Conservation (phyloP, 2,113 vertebrate genomes). For the Origma solitaria region DNA sequence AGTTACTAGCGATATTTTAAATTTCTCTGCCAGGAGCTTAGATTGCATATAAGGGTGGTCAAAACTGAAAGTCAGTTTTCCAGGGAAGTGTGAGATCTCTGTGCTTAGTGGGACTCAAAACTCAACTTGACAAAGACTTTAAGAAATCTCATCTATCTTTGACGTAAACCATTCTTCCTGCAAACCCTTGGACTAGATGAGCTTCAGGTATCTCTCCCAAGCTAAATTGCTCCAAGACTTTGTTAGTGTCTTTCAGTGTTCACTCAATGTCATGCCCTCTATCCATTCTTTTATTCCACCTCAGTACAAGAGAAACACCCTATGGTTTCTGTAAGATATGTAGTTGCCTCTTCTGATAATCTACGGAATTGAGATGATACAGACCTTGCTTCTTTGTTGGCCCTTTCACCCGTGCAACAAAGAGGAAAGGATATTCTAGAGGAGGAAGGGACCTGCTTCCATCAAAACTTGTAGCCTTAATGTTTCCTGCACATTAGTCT, state of each 20-base stretch:
- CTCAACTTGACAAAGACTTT: not conserved
- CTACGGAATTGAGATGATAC: rapidly evolving
- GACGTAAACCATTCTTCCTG: not conserved
- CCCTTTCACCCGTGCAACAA: not conserved
- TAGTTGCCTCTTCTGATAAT: not conserved
- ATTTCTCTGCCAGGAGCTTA: not conserved
- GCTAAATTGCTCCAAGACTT: not conserved
- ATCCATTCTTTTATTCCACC: not conserved
- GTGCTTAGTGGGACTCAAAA: not conserved
- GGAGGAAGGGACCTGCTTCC: not conserved
- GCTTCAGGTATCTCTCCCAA: not conserved
- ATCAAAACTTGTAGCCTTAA: not conserved
- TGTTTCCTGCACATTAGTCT: not conserved
- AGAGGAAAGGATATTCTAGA: not conserved
- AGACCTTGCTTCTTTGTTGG: not conserved
- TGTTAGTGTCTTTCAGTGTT: not conserved
- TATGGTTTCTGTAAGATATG: not conserved
- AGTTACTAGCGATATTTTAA: not conserved
- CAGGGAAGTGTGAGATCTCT: not conserved
- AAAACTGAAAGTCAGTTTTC: not conserved
- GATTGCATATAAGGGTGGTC: not conserved
- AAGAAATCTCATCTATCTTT: not conserved
- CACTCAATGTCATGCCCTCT: not conserved
- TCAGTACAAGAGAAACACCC: not conserved
- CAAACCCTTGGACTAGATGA: not conserved